phyloP scores from a whole-genome alignment of 37 sponge, comb jelly and placozoan genomes.

The Aplysina aerophoba region DNA sequence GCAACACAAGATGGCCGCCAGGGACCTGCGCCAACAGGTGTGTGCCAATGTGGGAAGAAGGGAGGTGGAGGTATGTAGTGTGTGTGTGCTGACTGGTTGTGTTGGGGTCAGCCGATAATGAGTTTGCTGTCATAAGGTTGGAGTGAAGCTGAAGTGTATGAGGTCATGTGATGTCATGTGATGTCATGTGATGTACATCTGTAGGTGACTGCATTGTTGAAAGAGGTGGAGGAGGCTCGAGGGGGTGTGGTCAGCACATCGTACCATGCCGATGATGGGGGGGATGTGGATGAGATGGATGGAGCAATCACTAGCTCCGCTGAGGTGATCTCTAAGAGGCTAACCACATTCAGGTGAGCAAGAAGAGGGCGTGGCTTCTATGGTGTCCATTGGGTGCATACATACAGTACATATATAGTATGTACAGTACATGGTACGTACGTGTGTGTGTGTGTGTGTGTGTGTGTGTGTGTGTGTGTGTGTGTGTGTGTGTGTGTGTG shows the following conservation, averaged over 20 bases:
- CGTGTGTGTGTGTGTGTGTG: slow-evolving; percentile 18
- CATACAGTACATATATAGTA: neutral
- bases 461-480: neutral
- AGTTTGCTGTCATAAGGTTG: neutral
- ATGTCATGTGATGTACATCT: neutral
- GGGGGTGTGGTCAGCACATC: slow-evolving; percentile 77
- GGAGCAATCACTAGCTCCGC: slow-evolving; percentile 78
- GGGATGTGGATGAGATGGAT: slow-evolving; percentile 53
- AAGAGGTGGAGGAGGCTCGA: slow-evolving; percentile 87
- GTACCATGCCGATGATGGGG: slow-evolving; percentile 12
- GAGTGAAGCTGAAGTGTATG: neutral
- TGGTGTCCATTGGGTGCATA: too few species aligned
- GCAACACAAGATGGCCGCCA: slow-evolving; percentile 58
- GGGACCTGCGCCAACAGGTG: slow-evolving; percentile 84
- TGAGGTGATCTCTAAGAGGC: slow-evolving; percentile 76
- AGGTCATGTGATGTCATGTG: neutral
- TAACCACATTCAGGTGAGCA: slow-evolving; percentile 67
- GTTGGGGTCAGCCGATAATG: neutral
- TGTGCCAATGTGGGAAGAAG: slow-evolving; percentile 74
- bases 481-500: neutral
- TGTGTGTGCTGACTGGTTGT: neutral
- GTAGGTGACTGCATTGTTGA: slow-evolving; percentile 69
- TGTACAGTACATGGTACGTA: too few species aligned
- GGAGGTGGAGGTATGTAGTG: slow-evolving; percentile 49
- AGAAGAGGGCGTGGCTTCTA: too few species aligned